Conservation (phyloP, 2,113 vertebrate species). For the Ciconia boyciana region DNA sequence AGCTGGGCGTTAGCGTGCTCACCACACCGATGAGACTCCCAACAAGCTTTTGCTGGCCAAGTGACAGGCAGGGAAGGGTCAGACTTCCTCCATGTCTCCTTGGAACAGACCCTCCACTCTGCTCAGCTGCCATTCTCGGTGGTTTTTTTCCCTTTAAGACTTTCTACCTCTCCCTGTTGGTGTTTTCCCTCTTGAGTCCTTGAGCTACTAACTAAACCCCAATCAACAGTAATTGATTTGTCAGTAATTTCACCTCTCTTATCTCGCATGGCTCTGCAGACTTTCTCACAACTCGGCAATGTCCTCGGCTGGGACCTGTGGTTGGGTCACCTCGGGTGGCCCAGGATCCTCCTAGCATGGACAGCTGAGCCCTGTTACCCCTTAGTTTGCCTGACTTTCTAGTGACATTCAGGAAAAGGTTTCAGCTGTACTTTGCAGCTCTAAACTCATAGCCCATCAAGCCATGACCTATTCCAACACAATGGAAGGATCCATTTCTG, state of each 20-base stretch:
- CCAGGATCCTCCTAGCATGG: not conserved
- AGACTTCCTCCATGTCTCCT: not conserved
- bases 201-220: not conserved
- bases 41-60: not conserved
- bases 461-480: not conserved
- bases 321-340: not conserved
- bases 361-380: not conserved
- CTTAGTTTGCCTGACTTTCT: not conserved
- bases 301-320: not conserved
- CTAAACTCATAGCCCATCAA: not conserved
- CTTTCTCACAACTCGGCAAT: not conserved
- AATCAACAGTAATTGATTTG: not conserved
- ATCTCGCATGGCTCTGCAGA: not conserved
- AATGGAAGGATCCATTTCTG: not conserved
- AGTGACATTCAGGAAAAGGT: not conserved
- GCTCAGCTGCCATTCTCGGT: not conserved
- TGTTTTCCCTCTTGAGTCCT: not conserved
- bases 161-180: not conserved
- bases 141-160: not conserved
- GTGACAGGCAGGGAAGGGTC: not conserved
- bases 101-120: no score
- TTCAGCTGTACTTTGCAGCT: not conserved
- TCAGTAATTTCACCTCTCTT: not conserved
- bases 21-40: not conserved
- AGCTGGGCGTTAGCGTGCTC: fast-evolving